Evolutionary conservation across 1,140 invertebrate species (phyloP).

Genomic region (Parapsyche elsis): DNA sequence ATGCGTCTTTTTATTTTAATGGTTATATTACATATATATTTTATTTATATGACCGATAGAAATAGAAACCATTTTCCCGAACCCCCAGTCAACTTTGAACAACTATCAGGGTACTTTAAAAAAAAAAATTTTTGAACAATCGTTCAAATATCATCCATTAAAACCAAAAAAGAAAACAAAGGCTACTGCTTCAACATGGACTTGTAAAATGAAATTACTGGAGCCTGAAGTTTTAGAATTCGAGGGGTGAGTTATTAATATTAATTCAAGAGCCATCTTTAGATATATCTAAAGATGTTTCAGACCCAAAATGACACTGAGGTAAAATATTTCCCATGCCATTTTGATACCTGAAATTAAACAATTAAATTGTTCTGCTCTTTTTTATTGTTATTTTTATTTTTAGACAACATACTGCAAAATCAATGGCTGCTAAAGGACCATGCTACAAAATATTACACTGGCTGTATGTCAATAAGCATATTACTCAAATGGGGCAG

Average conservation of each 20-base stretch:
- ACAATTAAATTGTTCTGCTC: not conserved
- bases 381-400: not conserved
- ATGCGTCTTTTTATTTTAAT: not conserved
- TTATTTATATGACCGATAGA: not conserved
- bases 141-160: conserved; percentile 4
- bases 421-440: conserved; percentile 58
- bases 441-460: conserved; percentile 57
- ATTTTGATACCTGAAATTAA: not conserved
- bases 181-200: not conserved
- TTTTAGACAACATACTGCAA: conserved; percentile 53
- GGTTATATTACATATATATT: not conserved
- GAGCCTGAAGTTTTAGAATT: not conserved
- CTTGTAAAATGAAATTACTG: not conserved
- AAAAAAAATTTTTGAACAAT: conserved; percentile 30
- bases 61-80: conserved; percentile 12
- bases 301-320: no score
- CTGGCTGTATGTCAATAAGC: conserved; percentile 56
- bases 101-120: not conserved
- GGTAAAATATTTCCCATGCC: not conserved
- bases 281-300: not conserved
- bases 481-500: conserved; percentile 57
- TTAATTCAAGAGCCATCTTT: not conserved
- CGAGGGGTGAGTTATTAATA: conserved; percentile 2
- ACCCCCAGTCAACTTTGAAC: conserved; percentile 4
- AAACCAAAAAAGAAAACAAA: not conserved